Evolutionary conservation across 2,113 vertebrate species (phyloP).

Genomic region (Toxotes jaculatrix): DNA sequence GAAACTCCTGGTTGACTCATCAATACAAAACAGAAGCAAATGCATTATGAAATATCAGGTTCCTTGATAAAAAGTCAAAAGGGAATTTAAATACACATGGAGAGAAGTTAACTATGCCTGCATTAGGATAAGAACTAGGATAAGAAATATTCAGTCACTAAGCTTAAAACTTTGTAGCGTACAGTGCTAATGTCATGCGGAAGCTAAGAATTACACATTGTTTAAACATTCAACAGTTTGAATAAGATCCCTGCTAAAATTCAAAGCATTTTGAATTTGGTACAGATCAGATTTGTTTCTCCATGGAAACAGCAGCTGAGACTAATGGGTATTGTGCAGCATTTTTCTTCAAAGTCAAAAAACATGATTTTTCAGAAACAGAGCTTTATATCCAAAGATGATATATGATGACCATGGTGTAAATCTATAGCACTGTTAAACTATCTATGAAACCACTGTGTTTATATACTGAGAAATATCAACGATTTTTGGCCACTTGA

Average conservation of each 20-base stretch:
- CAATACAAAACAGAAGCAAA: neutral
- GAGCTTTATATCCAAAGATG: too few relatives aligned
- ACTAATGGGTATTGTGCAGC: neutral
- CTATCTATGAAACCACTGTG: neutral
- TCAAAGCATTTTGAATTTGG: conserved; percentile 8
- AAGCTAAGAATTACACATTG: neutral
- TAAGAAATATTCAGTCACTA: neutral
- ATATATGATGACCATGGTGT: too few relatives aligned
- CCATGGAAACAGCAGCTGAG: neutral
- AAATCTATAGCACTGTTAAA: too few relatives aligned
- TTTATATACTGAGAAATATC: too few relatives aligned
- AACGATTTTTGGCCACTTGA: too few relatives aligned
- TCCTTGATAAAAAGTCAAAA: neutral
- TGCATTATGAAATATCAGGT: neutral
- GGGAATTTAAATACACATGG: neutral
- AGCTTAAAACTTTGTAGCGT: neutral
- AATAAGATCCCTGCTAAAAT: neutral
- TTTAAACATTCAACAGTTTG: neutral
- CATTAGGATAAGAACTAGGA: neutral
- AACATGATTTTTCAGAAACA: neutral
- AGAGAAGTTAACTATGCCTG: neutral
- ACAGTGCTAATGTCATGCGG: neutral
- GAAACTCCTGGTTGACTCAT: neutral
- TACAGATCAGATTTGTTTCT: neutral
- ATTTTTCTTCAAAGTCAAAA: neutral